Evolutionary conservation across 1,140 invertebrate species (phyloP), one percentile per base, ranked within the genome.

Genomic region (Microplitis mediator): DNA sequence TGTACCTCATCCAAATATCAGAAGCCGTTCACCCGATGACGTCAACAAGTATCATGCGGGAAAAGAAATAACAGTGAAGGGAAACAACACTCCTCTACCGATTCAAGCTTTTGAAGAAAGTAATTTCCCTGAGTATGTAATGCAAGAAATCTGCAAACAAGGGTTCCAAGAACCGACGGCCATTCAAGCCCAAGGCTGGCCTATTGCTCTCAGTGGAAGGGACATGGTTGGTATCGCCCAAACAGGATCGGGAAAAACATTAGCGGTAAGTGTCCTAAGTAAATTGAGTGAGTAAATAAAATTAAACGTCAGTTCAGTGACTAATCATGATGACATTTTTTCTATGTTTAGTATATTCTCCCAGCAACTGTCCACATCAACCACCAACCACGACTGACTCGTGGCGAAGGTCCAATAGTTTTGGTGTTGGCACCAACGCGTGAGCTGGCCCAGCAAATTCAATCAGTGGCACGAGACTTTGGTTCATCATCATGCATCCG

Each of bases 401-500:
- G 91, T 64, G 95, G 95, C 61, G 96, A 98, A 86, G 96, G 96
- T 60, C 96, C 96, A 1, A 95, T 98, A 81, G 96, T 95, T 9
- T 86, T 99, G 11, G 94, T 99, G 70, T 86, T 99, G 36, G 96
- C 97, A 3, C 98, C 98, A 13, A 99, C 98, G 0, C 90, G 98
- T 72, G 98, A 99, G 87, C 87, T 99, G 71, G 98, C 97, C 2
- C 97, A 98, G 83, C 98, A 99, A 86, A 99, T 99, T 75, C 95
- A 99, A 85, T 93, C 96, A 78, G 97, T 99, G 2, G 96, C 97
- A 4, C 90, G 91, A 60, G 95, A 96, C 77, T 99, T 97, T 87
- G 96, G 96, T 51, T 89, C 92, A 1, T 89, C 91, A 13, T 95
- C 95, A 4, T 89, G 91, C 75, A 94, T 99, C 63, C 90, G 95